A percentile compares a stretch with the other conserved stretches of the same genome.
phyloP scores from a whole-genome alignment of 2,113 vertebrate species.

The Argyrosomus japonicus region DNA sequence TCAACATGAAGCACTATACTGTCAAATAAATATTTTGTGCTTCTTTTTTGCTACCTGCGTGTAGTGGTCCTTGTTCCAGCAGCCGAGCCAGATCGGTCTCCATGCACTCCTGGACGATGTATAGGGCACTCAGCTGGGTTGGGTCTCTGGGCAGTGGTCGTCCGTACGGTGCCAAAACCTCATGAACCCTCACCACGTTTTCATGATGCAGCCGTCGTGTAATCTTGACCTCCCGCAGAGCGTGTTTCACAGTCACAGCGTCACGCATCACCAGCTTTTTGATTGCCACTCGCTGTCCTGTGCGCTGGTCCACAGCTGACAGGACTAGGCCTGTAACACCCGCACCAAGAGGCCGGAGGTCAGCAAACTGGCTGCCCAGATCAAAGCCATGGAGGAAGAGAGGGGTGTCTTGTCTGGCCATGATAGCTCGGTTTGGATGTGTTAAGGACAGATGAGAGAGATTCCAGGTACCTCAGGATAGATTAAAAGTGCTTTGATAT shows the following conservation, averaged over 20 bases:
- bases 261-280: constrained; percentile 93
- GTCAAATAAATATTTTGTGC: neutral
- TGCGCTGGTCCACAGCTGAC: constrained; percentile 89
- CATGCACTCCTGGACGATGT: constrained; percentile 97
- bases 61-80: constrained; percentile 92
- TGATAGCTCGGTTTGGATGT: constrained; percentile 60
- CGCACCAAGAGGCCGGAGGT: constrained; percentile 91
- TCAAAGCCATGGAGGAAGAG: constrained; percentile 92
- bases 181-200: constrained; percentile 94
- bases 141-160: constrained; percentile 85
- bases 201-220: constrained; percentile 92
- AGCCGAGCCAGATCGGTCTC: constrained; percentile 93
- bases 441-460: neutral
- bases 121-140: constrained; percentile 88
- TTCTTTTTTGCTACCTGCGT: constrained; percentile 69
- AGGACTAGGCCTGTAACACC: constrained; percentile 94
- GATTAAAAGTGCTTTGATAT: constrained; percentile 7
- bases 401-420: constrained; percentile 89
- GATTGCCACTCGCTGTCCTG: constrained; percentile 91
- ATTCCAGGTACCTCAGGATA: constrained; percentile 11
- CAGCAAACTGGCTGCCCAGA: constrained; percentile 90
- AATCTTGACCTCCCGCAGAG: constrained; percentile 95
- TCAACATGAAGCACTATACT: neutral
- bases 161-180: constrained; percentile 92
- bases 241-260: constrained; percentile 89